A percentile compares a stretch with the other conserved stretches of the same genome.
Conservation (phyloP, 2,888 invertebrate genomes). For the Trissolcus brochymenae region DNA sequence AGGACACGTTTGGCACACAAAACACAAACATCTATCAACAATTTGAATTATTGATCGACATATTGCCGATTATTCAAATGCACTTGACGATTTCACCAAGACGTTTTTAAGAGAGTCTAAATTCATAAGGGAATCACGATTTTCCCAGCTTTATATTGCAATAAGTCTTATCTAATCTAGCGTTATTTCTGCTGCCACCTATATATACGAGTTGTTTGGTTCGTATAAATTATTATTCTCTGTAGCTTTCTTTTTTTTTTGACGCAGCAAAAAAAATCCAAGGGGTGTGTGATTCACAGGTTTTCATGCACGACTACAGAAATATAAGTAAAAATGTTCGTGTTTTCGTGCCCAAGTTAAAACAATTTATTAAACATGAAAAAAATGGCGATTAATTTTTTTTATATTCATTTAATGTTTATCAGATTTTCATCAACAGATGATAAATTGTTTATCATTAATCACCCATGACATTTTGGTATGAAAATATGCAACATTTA, state of each 20-base stretch:
- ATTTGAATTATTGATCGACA: slow-evolving; percentile 32
- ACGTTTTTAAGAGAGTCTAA: slow-evolving; percentile 22
- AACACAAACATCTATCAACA: slow-evolving; percentile 30
- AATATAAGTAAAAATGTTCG: too few relatives aligned
- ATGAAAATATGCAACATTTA: too few relatives aligned
- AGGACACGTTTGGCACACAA: slow-evolving; percentile 39
- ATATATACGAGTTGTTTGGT: background rate
- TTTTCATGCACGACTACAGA: too few relatives aligned
- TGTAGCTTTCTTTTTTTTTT: slow-evolving; percentile 4
- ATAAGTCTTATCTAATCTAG: slow-evolving; percentile 39
- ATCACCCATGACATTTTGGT: too few relatives aligned
- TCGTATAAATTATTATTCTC: slow-evolving; percentile 11
- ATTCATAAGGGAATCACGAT: slow-evolving; percentile 32
- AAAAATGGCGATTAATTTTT: slow-evolving; percentile 3
- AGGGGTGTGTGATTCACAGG: too few relatives aligned
- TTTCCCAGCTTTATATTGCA: slow-evolving; percentile 38
- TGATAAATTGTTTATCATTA: too few relatives aligned
- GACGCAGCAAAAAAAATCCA: too few relatives aligned
- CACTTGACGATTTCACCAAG: slow-evolving; percentile 10
- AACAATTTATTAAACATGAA: too few relatives aligned
- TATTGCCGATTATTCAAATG: slow-evolving; percentile 11
- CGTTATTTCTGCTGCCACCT: slow-evolving; percentile 26
- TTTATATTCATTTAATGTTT: too few relatives aligned
- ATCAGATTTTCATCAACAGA: too few relatives aligned
- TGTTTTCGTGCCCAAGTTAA: too few relatives aligned